A percentile compares a stretch with the other conserved stretches of the same genome.
Conservation (phyloP, 2,113 vertebrate species). For the Pygoscelis adeliae region DNA sequence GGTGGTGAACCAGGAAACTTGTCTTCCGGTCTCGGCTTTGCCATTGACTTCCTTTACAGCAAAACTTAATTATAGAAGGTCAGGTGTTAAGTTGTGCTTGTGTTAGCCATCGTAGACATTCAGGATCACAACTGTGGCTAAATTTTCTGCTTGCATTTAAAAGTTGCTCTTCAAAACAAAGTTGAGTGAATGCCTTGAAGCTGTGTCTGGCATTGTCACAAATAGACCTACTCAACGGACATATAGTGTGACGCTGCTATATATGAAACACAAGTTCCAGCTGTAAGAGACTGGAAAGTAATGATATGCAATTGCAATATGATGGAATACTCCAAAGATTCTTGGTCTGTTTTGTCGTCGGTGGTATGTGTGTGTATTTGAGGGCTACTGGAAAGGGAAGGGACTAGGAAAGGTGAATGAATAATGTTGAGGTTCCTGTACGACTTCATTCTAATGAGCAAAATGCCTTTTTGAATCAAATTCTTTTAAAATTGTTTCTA, state of each 20-base stretch:
- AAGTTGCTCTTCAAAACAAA: background rate
- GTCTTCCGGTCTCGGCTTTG: background rate
- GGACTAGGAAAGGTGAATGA: background rate
- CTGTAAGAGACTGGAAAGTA: background rate
- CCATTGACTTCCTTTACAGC: background rate
- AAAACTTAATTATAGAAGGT: background rate
- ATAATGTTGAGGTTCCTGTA: background rate
- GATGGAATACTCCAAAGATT: background rate
- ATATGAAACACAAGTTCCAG: background rate
- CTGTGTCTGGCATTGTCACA: background rate
- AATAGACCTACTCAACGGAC: background rate
- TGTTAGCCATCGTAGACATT: background rate
- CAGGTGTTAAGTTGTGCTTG: background rate
- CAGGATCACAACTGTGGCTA: background rate
- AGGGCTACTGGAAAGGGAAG: background rate
- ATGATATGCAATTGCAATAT: background rate
- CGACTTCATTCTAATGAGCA: background rate
- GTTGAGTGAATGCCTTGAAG: background rate
- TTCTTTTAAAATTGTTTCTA: background rate
- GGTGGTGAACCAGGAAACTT: background rate
- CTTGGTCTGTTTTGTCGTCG: background rate
- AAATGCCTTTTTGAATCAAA: background rate
- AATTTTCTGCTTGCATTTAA: background rate
- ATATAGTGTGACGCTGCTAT: background rate
- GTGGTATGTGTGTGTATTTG: background rate